These are phyloP conservation scores for Pharmacophagus antenor DNA, from an alignment of 2,888 invertebrate species.

Conservation along the genomic window DNA sequence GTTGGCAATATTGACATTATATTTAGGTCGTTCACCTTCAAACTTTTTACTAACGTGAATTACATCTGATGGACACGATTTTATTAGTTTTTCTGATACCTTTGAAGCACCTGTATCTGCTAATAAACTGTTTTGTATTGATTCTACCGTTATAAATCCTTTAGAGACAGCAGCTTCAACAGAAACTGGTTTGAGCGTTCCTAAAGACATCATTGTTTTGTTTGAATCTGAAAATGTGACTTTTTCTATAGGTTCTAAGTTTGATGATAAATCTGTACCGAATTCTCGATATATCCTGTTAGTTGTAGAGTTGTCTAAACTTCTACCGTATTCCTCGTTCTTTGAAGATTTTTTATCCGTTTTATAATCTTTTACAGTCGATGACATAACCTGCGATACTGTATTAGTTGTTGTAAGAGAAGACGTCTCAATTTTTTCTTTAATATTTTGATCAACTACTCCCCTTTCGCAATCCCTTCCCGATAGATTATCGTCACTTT, in stretches of 20 bases:
- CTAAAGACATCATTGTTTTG: conserved; percentile 47
- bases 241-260: conserved; percentile 86
- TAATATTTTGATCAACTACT: conserved; percentile 73
- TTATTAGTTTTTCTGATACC: conserved; percentile 43
- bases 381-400: conserved; percentile 56
- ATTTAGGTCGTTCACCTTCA: conserved; percentile 84
- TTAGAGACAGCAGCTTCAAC: conserved; percentile 81
- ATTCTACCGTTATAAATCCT: conserved; percentile 78
- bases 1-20: conserved; percentile 83
- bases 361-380: conserved; percentile 85
- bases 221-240: conserved; percentile 38
- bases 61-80: conserved; percentile 63
- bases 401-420: conserved; percentile 35
- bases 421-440: conserved; percentile 23
- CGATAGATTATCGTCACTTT: conserved; percentile 82
- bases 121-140: conserved; percentile 69
- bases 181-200: conserved; percentile 77
- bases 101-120: conserved; percentile 54
- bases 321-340: conserved; percentile 83
- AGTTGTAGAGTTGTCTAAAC: conserved; percentile 81
- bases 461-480: conserved; percentile 78
- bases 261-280: conserved; percentile 58
- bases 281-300: conserved; percentile 73
- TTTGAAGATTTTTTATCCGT: conserved; percentile 88
- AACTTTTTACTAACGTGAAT: conserved; percentile 81